phyloP scores from a whole-genome alignment of 2,113 vertebrate genomes.

The Bungarus multicinctus region DNA sequence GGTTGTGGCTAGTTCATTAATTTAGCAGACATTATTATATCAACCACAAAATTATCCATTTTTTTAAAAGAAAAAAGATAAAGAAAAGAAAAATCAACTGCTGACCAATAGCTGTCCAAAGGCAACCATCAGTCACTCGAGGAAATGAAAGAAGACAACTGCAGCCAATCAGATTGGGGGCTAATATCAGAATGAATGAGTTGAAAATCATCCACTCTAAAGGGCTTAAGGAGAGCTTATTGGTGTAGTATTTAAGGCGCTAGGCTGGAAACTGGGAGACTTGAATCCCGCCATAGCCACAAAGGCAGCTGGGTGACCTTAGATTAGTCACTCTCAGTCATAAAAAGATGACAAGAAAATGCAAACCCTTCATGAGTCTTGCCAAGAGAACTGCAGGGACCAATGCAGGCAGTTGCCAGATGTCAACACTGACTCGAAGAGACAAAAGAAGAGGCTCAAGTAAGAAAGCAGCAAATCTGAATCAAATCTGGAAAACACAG shows the following conservation, averaged over 20 bases:
- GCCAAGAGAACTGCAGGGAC: background rate
- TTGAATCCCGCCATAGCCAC: background rate
- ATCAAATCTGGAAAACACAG: background rate
- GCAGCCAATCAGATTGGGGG: background rate
- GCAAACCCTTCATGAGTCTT: background rate
- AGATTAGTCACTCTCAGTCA: background rate
- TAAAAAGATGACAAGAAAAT: background rate
- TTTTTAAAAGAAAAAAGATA: no score
- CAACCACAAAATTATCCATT: background rate
- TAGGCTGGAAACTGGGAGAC: background rate
- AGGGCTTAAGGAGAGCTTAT: background rate
- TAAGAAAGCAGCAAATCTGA: background rate
- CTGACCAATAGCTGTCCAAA: background rate
- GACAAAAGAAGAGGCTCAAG: background rate
- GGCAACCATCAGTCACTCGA: background rate
- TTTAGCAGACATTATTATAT: background rate
- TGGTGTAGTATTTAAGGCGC: background rate
- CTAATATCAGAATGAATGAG: background rate
- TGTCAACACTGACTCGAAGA: background rate
- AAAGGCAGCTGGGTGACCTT: background rate
- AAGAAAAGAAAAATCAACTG: background rate
- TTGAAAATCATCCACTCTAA: background rate
- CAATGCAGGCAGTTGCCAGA: background rate
- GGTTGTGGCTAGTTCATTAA: background rate
- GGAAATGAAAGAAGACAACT: background rate